Base-by-base conservation (phyloP, 2,113 vertebrate species). In the Vireo altiloquus region DNA sequence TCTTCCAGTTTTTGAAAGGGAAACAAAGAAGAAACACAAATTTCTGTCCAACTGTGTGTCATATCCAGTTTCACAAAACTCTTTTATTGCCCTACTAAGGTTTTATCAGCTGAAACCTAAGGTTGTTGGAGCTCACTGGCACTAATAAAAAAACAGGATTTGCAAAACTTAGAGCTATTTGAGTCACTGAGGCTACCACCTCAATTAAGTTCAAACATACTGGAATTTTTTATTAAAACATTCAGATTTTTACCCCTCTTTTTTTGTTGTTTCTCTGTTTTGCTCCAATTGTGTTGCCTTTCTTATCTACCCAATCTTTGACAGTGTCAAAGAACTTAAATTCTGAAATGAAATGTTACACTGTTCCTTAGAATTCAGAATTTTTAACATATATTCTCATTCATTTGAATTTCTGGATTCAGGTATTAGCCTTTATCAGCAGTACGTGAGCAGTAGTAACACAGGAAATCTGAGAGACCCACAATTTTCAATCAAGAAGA, bases 201-300 rank as follows among this genome's bases (percentile, higher is more conserved):
- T 87, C n/a, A 42, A n/a, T 31, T 53, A 86, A 88, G 25, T 72
- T 40, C 59, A 89, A 89, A 63, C 16, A 78, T 5, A 60, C 0
- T 39, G 13, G 27, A 83, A 15, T 84, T 74, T 5, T 66, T 79
- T 12, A 53, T 24, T 44, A 75, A 64, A 92, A 49, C 4, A 28
- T 39, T 69, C 30, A 35, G 42, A n/a, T 15, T 72, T 31, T 9
- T 5, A 3, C 8, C 2, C 5, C 2, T 2, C 4, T 4, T 22
- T 47, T n/a, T 68, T 14, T 3, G 1, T 24, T 30, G 16, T 52
- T 72, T 56, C 18, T 85, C 15, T 86, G 24, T 89, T 90, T 59
- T 75, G 15, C 24, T 80, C 7, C 59, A 72, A 11, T 49, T 53
- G 14, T 25, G 21, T 39, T 72, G 33, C 13, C 15, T 57, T 85